Evolutionary conservation across 2,797 vertebrate species (phyloP).

Genomic region (Bradypodion ventrale): DNA sequence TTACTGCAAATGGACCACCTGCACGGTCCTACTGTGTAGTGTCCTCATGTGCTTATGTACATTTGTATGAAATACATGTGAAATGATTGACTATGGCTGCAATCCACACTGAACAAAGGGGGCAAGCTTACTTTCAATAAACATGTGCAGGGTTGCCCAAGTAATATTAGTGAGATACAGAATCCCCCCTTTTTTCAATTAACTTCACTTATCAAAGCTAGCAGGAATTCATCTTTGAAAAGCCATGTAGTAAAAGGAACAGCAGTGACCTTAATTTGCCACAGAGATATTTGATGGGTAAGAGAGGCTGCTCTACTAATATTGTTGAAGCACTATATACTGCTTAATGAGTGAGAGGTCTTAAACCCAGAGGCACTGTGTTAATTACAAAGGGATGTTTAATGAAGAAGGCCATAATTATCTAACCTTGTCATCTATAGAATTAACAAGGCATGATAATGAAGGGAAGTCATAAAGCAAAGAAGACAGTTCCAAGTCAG

Average conservation of each 20-base stretch:
- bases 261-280: slow-evolving; percentile 62
- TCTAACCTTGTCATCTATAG: slow-evolving; percentile 67
- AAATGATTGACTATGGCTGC: not conserved
- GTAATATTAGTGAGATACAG: slow-evolving; percentile 19
- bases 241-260: slow-evolving; percentile 50
- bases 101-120: not conserved
- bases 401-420: slow-evolving; percentile 64
- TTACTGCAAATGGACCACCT: not conserved
- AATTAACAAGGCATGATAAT: slow-evolving; percentile 72
- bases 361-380: slow-evolving; percentile 63
- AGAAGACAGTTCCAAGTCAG: slow-evolving; percentile 56
- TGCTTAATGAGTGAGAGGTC: slow-evolving; percentile 72
- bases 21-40: not conserved
- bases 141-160: not conserved
- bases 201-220: slow-evolving; percentile 47
- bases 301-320: slow-evolving; percentile 59
- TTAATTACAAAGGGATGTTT: slow-evolving; percentile 77
- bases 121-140: not conserved
- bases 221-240: slow-evolving; percentile 46
- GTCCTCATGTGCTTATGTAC: not conserved
- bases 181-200: slow-evolving; percentile 34
- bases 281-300: slow-evolving; percentile 60
- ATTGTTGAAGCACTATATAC: slow-evolving; percentile 56
- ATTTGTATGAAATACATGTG: not conserved
- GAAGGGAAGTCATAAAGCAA: slow-evolving; percentile 58